Conservation (phyloP, 2,113 vertebrate genomes). For the Heptranchias perlo region DNA sequence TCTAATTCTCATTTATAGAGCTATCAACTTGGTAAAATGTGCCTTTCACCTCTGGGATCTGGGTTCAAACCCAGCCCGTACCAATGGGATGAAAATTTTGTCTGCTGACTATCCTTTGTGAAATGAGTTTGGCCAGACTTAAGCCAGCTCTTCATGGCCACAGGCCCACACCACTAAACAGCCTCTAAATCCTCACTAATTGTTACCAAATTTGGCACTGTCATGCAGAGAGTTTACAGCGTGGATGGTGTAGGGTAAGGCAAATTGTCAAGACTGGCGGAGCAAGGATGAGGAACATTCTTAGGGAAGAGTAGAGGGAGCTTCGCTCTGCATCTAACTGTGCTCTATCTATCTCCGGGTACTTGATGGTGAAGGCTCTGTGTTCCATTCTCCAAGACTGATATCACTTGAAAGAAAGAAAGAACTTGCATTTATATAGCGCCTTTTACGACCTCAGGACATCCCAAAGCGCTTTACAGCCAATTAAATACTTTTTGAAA, state of each 20-base stretch:
- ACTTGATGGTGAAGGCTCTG: too few relatives aligned
- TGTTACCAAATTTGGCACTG: not conserved
- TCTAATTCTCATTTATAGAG: not conserved
- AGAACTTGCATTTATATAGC: too few relatives aligned
- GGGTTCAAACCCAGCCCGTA: too few relatives aligned
- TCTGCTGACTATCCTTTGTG: too few relatives aligned
- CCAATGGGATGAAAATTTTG: not conserved
- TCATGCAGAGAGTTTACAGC: not conserved
- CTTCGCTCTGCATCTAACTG: not conserved
- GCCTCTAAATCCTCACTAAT: not conserved
- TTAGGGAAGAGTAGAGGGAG: not conserved
- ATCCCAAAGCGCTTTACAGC: too few relatives aligned
- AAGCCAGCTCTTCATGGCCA: not conserved
- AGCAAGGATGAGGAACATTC: not conserved
- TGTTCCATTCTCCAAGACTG: too few relatives aligned
- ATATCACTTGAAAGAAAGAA: too few relatives aligned
- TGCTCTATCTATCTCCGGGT: too few relatives aligned
- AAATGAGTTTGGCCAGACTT: not conserved
- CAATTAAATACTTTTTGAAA: too few relatives aligned
- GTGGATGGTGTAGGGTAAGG: not conserved
- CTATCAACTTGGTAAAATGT: not conserved
- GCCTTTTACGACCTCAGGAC: too few relatives aligned
- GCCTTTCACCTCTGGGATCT: not conserved
- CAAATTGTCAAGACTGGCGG: not conserved
- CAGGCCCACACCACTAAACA: not conserved